Evolutionary conservation across 2,113 vertebrate genomes (phyloP).

Genomic region (Nestor notabilis): DNA sequence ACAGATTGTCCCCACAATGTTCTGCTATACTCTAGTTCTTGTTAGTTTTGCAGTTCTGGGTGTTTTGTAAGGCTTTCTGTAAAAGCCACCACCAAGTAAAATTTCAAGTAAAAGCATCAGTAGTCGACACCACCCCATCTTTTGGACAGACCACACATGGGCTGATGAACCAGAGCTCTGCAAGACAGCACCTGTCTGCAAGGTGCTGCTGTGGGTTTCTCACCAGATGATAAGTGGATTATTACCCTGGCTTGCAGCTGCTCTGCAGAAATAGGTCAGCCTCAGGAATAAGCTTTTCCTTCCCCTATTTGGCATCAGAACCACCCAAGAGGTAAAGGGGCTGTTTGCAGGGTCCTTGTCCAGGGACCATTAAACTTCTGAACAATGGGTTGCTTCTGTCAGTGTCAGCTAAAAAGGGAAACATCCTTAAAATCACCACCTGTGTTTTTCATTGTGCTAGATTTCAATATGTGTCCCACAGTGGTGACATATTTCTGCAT

Average conservation of each 20-base stretch:
- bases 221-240: conserved; percentile 35
- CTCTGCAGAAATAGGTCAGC: conserved; percentile 53
- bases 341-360: neutral
- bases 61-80: neutral
- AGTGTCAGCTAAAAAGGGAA: neutral
- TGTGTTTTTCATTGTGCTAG: neutral
- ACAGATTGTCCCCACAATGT: neutral
- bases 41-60: neutral
- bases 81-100: neutral
- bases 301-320: neutral
- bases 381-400: neutral
- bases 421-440: neutral
- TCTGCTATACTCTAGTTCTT: neutral
- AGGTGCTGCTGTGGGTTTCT: conserved; percentile 35
- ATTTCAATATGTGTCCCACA: neutral
- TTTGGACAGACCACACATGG: neutral
- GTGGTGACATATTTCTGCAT: neutral
- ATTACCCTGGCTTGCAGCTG: conserved; percentile 42
- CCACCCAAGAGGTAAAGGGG: conserved; percentile 11
- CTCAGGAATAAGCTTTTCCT: neutral
- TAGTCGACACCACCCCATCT: neutral
- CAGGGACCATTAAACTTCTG: neutral
- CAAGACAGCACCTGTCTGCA: neutral
- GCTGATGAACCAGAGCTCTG: neutral
- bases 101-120: neutral